These are phyloP conservation scores for Spilosoma lubricipeda DNA, from an alignment of 2,888 invertebrate genomes.

Conservation along the genomic window DNA sequence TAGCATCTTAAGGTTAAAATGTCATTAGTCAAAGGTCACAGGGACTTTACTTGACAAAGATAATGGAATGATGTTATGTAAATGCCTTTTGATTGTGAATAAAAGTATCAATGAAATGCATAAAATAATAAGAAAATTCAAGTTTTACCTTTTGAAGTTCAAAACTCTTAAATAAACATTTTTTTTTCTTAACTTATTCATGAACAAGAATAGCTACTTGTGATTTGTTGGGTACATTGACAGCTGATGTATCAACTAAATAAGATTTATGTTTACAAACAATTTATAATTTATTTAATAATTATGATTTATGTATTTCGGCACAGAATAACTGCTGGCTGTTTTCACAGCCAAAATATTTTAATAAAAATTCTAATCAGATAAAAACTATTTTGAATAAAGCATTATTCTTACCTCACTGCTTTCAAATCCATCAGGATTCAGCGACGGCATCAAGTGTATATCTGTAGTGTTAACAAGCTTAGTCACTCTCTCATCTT, in stretches of 20 bases:
- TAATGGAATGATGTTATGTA: background rate
- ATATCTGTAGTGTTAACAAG: conserved; percentile 96
- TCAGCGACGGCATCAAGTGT: conserved; percentile 98
- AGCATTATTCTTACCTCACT: conserved; percentile 87
- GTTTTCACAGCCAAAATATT: background rate
- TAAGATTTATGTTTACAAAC: too few relatives aligned
- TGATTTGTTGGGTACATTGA: too few relatives aligned
- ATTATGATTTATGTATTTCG: background rate
- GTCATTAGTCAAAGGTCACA: background rate
- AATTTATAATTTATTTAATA: background rate
- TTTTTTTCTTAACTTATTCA: too few relatives aligned
- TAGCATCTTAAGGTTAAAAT: background rate
- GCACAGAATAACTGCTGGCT: background rate
- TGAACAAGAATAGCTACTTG: too few relatives aligned
- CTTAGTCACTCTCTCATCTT: conserved; percentile 89
- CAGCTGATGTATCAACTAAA: too few relatives aligned
- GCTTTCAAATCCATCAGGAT: conserved; percentile 97
- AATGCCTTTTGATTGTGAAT: background rate
- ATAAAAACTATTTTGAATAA: background rate
- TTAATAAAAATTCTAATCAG: background rate
- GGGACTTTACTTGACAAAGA: background rate
- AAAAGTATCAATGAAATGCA: background rate
- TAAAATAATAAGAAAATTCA: background rate
- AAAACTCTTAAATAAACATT: background rate
- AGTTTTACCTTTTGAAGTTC: background rate